Evolutionary conservation across 2,888 invertebrate species (phyloP).

Genomic region (Podotricha telesiphe): DNA sequence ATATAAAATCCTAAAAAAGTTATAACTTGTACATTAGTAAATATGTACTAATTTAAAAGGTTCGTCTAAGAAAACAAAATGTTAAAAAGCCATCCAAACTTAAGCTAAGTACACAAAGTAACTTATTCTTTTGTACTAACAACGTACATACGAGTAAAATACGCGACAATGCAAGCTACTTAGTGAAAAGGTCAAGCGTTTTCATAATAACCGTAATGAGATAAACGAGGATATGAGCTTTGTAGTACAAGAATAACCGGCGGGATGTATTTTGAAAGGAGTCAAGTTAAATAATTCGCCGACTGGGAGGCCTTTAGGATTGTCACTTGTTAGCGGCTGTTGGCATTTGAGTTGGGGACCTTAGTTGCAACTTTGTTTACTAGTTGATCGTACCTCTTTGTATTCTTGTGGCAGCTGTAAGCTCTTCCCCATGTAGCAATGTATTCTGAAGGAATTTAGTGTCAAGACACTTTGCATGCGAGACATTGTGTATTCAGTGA

Average conservation of each 20-base stretch:
- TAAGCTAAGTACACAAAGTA: not conserved
- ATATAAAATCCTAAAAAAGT: too few relatives aligned
- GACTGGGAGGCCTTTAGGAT: slow-evolving; percentile 10
- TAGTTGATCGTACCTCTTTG: too few relatives aligned
- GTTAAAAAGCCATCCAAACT: not conserved
- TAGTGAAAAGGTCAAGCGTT: slow-evolving; percentile 18
- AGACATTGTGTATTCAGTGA: too few relatives aligned
- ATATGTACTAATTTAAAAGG: not conserved
- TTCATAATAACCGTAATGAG: slow-evolving; percentile 23
- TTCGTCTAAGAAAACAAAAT: not conserved
- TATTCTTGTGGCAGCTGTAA: too few relatives aligned
- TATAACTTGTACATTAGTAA: too few relatives aligned
- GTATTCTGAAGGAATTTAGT: too few relatives aligned
- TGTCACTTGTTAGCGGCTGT: slow-evolving; percentile 8
- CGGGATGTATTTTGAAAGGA: slow-evolving; percentile 18
- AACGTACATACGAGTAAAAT: not conserved
- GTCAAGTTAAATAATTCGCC: slow-evolving; percentile 28
- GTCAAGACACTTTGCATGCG: too few relatives aligned
- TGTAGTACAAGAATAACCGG: not conserved
- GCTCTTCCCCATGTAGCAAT: too few relatives aligned
- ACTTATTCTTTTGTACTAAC: slow-evolving; percentile 2
- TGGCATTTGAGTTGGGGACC: slow-evolving; percentile 11
- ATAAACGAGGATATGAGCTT: slow-evolving; percentile 15
- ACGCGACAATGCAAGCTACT: not conserved
- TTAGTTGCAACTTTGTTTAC: not conserved